phyloP scores from a whole-genome alignment of 1,140 invertebrate species.

The Archegozetes longisetosus region DNA sequence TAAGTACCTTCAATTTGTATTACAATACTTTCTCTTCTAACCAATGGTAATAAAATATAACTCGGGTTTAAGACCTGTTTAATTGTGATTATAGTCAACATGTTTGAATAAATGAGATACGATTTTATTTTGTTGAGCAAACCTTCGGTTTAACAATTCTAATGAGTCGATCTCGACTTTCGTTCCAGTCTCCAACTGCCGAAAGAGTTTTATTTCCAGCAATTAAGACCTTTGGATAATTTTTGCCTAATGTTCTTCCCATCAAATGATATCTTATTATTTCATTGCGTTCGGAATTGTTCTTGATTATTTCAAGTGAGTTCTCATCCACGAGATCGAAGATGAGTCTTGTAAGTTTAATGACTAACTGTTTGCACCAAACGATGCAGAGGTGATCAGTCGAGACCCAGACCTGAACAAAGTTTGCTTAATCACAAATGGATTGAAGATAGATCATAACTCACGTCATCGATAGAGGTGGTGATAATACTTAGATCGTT shows the following conservation, averaged over 20 bases:
- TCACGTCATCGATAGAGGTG: constrained; percentile 14
- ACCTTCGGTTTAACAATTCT: constrained; percentile 7
- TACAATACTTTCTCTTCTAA: constrained; percentile 10
- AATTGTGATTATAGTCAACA: too few relatives aligned
- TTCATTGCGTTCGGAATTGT: neutral
- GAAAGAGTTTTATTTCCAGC: constrained; percentile 2
- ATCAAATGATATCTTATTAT: constrained; percentile 14
- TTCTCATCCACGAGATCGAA: constrained; percentile 11
- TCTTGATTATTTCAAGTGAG: neutral
- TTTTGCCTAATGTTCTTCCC: neutral
- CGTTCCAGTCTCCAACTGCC: constrained; percentile 2
- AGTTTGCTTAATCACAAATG: neutral
- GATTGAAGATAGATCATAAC: neutral
- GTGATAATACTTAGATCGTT: constrained; percentile 4
- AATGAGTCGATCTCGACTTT: neutral
- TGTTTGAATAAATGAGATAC: too few relatives aligned
- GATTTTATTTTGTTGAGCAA: too few relatives aligned
- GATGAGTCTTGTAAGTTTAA: constrained; percentile 12
- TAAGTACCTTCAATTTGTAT: neutral
- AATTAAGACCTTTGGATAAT: constrained; percentile 1
- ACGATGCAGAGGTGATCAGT: constrained; percentile 17
- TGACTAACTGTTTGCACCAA: constrained; percentile 17
- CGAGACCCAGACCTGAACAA: constrained; percentile 12
- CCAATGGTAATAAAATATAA: constrained; percentile 9
- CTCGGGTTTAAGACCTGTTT: constrained; percentile 6